A percentile compares a stretch with the other conserved stretches of the same genome.
Conservation (phyloP, 2,797 vertebrate genomes). For the Syndactyla subalaris region DNA sequence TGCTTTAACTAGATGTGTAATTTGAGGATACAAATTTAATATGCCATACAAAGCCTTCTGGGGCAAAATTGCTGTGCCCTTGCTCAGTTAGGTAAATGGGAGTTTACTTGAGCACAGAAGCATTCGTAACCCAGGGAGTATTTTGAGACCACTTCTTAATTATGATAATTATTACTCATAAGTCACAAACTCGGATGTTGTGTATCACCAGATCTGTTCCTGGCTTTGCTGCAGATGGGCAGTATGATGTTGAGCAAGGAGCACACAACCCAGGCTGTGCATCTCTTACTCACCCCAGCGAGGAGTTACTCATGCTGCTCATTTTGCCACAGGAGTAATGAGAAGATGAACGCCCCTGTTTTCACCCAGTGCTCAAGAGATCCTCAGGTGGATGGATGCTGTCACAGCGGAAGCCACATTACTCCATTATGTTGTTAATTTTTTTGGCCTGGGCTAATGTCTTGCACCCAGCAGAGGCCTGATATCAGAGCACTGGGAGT, state of each 20-base stretch:
- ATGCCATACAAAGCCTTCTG: neutral
- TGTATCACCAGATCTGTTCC: neutral
- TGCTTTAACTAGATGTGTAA: neutral
- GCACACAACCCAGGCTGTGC: rapidly evolving
- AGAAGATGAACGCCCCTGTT: neutral
- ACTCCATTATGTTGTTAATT: neutral
- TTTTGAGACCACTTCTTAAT: constrained; percentile 44
- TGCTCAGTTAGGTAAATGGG: neutral
- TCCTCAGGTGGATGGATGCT: neutral
- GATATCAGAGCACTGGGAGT: neutral
- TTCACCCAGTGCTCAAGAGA: neutral
- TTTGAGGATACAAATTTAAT: neutral
- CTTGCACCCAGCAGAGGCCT: neutral
- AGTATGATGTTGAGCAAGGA: neutral
- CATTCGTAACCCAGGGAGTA: neutral
- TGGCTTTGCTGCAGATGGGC: neutral
- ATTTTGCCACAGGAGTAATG: neutral
- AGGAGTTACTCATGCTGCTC: neutral
- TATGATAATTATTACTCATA: neutral
- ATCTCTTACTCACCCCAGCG: neutral
- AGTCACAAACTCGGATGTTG: neutral
- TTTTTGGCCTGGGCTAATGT: neutral
- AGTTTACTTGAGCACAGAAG: neutral
- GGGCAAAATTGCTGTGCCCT: neutral
- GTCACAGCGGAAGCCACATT: neutral